Percentiles rank a stretch among this genome's conserved stretches.
These are phyloP conservation scores for Dysidea cf. avara DNA, from an alignment of 37 sponge, comb jelly and placozoan genomes.

Conservation along the genomic window DNA sequence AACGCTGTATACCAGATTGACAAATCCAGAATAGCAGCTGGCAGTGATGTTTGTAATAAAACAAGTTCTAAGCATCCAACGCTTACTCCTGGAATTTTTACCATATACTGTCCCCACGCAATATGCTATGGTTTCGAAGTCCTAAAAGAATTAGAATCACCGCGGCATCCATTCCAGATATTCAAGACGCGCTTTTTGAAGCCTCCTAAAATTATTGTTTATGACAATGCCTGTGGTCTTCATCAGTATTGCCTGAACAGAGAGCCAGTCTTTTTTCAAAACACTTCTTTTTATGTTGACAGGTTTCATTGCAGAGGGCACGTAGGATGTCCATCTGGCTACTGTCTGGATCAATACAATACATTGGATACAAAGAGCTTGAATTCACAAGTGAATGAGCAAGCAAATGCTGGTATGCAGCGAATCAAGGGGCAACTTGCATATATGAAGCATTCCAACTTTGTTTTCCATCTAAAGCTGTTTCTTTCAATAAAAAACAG, in stretches of 20 bases:
- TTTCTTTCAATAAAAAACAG: too few species aligned
- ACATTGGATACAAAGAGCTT: neutral
- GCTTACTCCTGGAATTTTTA: slow-evolving; percentile 1
- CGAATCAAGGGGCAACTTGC: too few species aligned
- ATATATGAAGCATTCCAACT: too few species aligned
- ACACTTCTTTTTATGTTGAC: slow-evolving; percentile 11
- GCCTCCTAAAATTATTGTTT: slow-evolving; percentile 2
- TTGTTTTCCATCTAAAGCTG: too few species aligned
- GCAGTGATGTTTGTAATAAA: slow-evolving; percentile 17
- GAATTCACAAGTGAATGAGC: slow-evolving; percentile 26
- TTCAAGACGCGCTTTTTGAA: neutral
- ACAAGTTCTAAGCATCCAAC: neutral
- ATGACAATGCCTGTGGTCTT: slow-evolving; percentile 32
- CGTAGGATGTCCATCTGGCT: slow-evolving; percentile 8
- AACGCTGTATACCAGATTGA: too few species aligned
- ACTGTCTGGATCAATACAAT: slow-evolving; percentile 6
- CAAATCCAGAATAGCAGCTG: too few species aligned
- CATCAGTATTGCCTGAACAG: slow-evolving; percentile 15
- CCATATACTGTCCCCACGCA: slow-evolving; percentile 2
- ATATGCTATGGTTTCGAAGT: slow-evolving; percentile 8
- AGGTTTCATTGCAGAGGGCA: slow-evolving; percentile 19
- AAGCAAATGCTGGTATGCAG: neutral
- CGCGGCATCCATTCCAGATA: slow-evolving; percentile 2
- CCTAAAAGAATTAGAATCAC: too few species aligned
- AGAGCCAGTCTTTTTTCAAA: slow-evolving; percentile 6